A percentile compares a stretch with the other conserved stretches of the same genome.
These are phyloP conservation scores for Forpus xanthops DNA, from an alignment of 2,797 vertebrate genomes.

Conservation along the genomic window DNA sequence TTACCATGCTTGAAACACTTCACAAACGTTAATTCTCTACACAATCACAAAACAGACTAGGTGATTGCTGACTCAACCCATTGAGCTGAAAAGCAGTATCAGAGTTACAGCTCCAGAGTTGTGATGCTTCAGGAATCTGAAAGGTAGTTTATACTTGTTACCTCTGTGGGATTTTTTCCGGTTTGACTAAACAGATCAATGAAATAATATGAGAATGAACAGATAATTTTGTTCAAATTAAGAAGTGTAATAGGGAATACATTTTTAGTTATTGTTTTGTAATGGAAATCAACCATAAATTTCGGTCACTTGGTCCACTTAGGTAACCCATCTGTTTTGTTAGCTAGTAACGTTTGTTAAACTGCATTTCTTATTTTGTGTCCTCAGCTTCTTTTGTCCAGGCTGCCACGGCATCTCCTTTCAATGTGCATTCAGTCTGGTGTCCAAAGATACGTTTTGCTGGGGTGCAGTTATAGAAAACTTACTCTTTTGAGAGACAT, in stretches of 20 bases:
- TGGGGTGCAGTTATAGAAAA: not conserved
- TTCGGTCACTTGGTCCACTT: not conserved
- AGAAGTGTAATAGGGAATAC: not conserved
- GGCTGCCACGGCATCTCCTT: not conserved
- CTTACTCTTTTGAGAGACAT: rapidly evolving
- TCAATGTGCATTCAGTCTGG: not conserved
- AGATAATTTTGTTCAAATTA: not conserved
- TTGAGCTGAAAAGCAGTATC: not conserved
- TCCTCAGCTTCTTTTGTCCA: not conserved
- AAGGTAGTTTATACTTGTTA: not conserved
- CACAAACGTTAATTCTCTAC: not conserved
- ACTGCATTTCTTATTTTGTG: not conserved
- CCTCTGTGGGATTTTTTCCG: not conserved
- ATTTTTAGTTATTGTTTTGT: not conserved
- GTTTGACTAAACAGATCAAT: not conserved
- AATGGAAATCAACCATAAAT: not conserved
- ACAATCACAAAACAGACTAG: not conserved
- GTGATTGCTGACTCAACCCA: not conserved
- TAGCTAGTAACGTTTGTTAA: not conserved
- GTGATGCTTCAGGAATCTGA: not conserved
- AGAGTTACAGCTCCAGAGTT: not conserved
- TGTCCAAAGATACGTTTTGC: not conserved
- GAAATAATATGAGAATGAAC: not conserved
- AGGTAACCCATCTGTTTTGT: not conserved
- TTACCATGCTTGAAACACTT: not conserved